Base-by-base conservation (phyloP, 2,888 invertebrate genomes). In the Netelia melanura region DNA sequence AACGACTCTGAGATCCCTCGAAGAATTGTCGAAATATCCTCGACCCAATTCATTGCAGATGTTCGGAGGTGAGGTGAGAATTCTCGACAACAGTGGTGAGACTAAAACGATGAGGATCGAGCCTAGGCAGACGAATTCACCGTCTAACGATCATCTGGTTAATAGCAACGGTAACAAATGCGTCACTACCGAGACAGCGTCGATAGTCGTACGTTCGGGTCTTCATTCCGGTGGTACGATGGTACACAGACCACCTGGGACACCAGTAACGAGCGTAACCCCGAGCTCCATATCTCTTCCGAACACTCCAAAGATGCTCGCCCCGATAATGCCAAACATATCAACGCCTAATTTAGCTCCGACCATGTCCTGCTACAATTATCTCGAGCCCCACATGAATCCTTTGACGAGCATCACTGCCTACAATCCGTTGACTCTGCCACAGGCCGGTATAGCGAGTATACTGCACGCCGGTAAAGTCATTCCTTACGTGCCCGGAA, bases 401-500 rank as follows among this genome's bases (percentile, higher is more conserved):
- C 96, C 96, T 54, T 94, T 96, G 52, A 96, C 96, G 91, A 95
- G 95, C 81, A 96, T 96, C 88, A 96, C 96, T 86, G 96, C 96
- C 81, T 96, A 95, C 90, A 96, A 96, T 94, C 96, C 96, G 1
- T 92, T 97, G 79, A 96, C 96, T 3, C 93, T 96, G 88, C 91
- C 95, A 1, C 94, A 96, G 58, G 95, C 96, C 86, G 96, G 95
- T 11, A 95, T 96, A 62, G 94, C 95, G n/a, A 95, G 95, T 43
- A 96, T 96, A 86, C 92, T 96, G 65, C 96, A 96, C 88, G 96
- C 95, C 17, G 97, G 97, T 25, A 97, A 97, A 92, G 94, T 96
- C n/a, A 97, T 98, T 90, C 97, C 97, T 0, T 97, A 97, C 92
- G 97, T 98, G 11, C 98, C 98, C 6, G 98, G 98, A 14, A 98